Evolutionary conservation across 2,888 invertebrate species (phyloP), one percentile per base, ranked within the genome.

Genomic region (Empis livida): DNA sequence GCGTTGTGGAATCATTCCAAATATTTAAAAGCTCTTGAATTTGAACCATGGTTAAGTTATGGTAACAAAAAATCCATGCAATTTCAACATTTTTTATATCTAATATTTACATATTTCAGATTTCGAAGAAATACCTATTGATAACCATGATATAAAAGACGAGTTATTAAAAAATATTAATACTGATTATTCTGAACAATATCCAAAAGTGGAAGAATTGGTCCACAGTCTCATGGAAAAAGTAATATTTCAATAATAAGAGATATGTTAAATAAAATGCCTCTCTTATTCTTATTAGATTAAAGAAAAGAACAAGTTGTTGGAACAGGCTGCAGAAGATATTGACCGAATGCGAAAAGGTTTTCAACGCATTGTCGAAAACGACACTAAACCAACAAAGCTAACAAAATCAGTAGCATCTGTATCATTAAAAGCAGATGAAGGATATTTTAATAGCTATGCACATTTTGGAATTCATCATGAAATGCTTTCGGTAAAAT

Each of bases 401-500:
- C 49, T 4, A 23, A 47, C 37, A 14, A 43, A 48, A 13, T 46
- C 48, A 2, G 68, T 72, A 5, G 67, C 65, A 15, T 65, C 73
- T 56, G 69, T 78, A 42, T 74, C 76, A 43, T 60, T 77, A 43
- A 75, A 77, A 57, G 76, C 78, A 56, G 92, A 92, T 62, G 81
- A 79, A 57, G 79, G 80, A 42, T 88, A 88, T 65, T 88, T 88
- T 54, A 81, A 75, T 59, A 84, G 88, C 2, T 94, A 94, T 61
- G 82, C 89, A 44, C 92, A 93, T 70, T 91, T 87, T 69, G 82
- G 84, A 17, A 94, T 94, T 59, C 96, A 96, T 69, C 83, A 89
- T 62, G 91, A 92, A 61, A 96, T 96, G 96, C 73, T 96, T 35
- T 84, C 84, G 60, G 84, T 84, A 71, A 65, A 14, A 8, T 64